These are phyloP conservation scores for Cephus pygmeus DNA, from an alignment of 2,888 invertebrate genomes.

Conservation along the genomic window DNA sequence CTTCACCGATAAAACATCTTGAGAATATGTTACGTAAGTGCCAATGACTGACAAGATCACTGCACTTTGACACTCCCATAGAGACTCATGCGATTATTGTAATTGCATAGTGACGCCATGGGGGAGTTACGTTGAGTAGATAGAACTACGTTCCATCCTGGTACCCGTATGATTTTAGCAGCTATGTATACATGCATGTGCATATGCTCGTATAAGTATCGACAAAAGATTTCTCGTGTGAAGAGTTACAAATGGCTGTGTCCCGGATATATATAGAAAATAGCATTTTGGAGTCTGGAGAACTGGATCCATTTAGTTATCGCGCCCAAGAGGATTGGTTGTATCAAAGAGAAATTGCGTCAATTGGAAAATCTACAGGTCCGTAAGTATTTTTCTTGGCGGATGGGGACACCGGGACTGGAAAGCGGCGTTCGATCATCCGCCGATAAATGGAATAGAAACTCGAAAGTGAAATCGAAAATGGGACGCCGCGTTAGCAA, in stretches of 20 bases:
- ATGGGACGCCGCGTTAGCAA: not conserved
- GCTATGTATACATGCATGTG: not conserved
- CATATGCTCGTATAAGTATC: not conserved
- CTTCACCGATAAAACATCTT: conserved; percentile 34
- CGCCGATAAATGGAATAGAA: not conserved
- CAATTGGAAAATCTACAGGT: not conserved
- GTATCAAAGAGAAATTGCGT: not conserved
- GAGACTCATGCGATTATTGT: not conserved
- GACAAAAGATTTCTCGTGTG: not conserved
- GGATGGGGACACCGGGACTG: not conserved
- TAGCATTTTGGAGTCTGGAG: not conserved
- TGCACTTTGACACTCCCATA: not conserved
- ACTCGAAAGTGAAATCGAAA: not conserved
- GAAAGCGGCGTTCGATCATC: not conserved
- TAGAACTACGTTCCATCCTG: not conserved
- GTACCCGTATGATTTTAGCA: not conserved
- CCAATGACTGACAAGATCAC: not conserved
- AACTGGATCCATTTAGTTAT: not conserved
- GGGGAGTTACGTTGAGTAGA: not conserved
- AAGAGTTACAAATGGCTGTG: not conserved
- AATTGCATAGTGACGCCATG: not conserved
- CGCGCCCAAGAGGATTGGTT: not conserved
- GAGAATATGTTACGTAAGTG: conserved; percentile 10
- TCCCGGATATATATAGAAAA: not conserved
- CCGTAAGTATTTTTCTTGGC: not conserved